Percentiles rank a stretch among this genome's conserved stretches.
Evolutionary conservation across 2,797 vertebrate species (phyloP).

Genomic region (Sibirionetta formosa): DNA sequence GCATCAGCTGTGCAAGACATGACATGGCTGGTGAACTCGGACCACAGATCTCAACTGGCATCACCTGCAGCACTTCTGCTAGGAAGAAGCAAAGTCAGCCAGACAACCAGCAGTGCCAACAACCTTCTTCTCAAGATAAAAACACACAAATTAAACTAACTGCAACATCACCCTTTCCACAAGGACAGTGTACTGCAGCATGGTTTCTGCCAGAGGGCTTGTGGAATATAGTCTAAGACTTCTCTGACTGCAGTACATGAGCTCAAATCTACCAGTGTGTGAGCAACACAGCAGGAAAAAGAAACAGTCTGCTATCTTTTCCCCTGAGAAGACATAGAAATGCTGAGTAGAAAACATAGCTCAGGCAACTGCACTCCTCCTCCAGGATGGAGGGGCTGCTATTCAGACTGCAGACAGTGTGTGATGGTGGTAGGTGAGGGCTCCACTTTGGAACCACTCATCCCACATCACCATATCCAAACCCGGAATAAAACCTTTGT

Average conservation of each 20-base stretch:
- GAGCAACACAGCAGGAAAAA: neutral
- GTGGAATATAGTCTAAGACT: neutral
- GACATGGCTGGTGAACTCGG: constrained; percentile 9
- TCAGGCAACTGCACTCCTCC: neutral
- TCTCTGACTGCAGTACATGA: neutral
- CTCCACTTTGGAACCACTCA: neutral
- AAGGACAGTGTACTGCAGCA: neutral
- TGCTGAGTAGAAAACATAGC: neutral
- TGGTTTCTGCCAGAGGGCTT: neutral
- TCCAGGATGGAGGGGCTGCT: neutral
- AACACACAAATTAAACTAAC: neutral
- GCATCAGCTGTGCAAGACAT: constrained; percentile 28
- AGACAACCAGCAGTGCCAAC: neutral
- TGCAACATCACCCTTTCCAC: neutral
- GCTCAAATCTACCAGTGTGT: neutral
- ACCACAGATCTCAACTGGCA: constrained; percentile 36
- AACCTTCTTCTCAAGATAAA: neutral
- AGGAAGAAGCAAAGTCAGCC: neutral
- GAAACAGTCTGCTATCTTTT: neutral
- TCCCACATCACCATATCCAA: neutral
- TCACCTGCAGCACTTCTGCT: constrained; percentile 20
- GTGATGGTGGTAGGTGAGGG: rapidly evolving
- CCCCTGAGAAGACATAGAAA: neutral
- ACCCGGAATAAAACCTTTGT: neutral
- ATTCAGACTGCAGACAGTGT: neutral